A percentile compares a stretch with the other conserved stretches of the same genome.
Conservation (phyloP, 2,113 vertebrate genomes). For the Porphyrio hochstetteri region DNA sequence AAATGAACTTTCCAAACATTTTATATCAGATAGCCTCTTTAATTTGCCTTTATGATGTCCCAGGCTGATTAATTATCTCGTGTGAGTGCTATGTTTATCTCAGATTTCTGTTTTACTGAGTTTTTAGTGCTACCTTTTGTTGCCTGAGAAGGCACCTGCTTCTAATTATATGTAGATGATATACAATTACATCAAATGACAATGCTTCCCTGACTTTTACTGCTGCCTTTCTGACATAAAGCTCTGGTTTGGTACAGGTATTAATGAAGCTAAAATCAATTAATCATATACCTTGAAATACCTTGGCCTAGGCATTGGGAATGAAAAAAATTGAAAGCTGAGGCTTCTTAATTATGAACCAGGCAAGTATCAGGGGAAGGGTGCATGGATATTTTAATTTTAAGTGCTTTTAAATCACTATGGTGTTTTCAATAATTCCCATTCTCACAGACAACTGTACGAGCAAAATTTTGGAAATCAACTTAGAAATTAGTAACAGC, state of each 20-base stretch:
- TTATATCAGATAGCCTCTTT: not conserved
- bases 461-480: not conserved
- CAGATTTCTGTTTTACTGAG: not conserved
- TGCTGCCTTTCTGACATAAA: not conserved
- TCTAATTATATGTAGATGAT: slow-evolving; percentile 18
- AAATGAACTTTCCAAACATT: not conserved
- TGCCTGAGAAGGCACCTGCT: slow-evolving; percentile 9
- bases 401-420: not conserved
- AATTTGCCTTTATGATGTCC: not conserved
- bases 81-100: not conserved
- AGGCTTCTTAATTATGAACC: not conserved
- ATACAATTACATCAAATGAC: not conserved
- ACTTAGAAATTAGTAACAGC: not conserved
- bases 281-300: not conserved
- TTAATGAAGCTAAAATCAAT: slow-evolving; percentile 1
- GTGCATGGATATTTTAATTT: not conserved
- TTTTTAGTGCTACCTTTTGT: not conserved
- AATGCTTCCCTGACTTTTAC: not conserved
- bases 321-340: not conserved
- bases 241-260: not conserved
- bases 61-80: slow-evolving; percentile 14
- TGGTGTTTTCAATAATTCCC: not conserved
- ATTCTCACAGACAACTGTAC: not conserved
- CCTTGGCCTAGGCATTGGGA: not conserved
- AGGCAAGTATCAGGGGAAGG: not conserved